Evolutionary conservation across 1,140 invertebrate genomes (phyloP), one percentile per base, ranked within the genome.

Genomic region (Ceratina calcarata): DNA sequence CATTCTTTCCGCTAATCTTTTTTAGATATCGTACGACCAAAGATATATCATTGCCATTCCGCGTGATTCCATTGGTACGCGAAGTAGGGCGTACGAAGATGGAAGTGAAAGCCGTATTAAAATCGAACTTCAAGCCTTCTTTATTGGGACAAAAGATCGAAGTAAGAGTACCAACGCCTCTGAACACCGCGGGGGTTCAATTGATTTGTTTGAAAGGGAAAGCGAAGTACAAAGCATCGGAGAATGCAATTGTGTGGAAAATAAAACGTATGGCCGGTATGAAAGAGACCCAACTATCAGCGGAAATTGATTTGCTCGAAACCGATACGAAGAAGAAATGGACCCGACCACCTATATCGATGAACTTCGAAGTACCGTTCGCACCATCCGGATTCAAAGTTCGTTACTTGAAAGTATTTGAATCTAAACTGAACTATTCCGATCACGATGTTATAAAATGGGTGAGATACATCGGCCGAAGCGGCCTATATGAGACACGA

Each of bases 391-490:
- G 99, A 16, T 99, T 99, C 90, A 97, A 99, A 94, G 99, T 99
- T 64, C 96, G 99, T 10, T 99, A 99, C 92, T 93, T 99, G 87
- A 99, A 99, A 94, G 99, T 99, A 61, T 99, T 99, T 88, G 99
- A 99, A 92, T 97, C 99, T 0, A 99, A 99, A 93, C 94, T 99
- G 72, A 99, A 99, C 94, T 99, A 99, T 93, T 99, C 98, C 45
- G 99, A 99, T 92, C 99, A 99, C 87, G 99, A 99, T 93, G 99
- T 99, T 82, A 99, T 99, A 89, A 99, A 99, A 96, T 99, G 99
- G 99, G 99, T 99, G 27, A 95, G 99, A 61, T 99, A 99, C 93
- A 99, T 99, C 90, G 99, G 99, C 18, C 96, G 98, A 86, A 99
- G 98, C 93, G 99, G 99, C 69, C 95, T 99, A 10, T 99, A 99